Conservation (phyloP, 2,797 vertebrate genomes). For the Amphiprion clarkii region DNA sequence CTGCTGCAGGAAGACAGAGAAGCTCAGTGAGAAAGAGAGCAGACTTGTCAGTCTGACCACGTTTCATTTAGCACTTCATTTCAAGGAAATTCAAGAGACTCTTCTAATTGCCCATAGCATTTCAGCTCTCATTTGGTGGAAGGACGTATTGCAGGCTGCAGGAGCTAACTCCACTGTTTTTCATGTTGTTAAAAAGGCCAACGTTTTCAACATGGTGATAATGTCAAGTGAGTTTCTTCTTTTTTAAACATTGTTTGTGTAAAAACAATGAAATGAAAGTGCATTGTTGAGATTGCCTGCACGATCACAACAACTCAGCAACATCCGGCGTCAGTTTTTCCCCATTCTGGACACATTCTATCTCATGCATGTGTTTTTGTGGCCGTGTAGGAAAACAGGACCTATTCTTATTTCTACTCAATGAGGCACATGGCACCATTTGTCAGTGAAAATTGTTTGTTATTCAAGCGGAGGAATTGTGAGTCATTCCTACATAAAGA, state of each 20-base stretch:
- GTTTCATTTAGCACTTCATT: constrained; percentile 81
- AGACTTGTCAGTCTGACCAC: constrained; percentile 81
- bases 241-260: constrained; percentile 32
- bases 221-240: constrained; percentile 57
- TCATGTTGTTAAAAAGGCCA: constrained; percentile 67
- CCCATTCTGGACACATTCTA: constrained; percentile 21
- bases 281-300: constrained; percentile 20
- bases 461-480: constrained; percentile 69
- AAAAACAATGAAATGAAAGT: constrained; percentile 4
- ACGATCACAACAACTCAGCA: constrained; percentile 20
- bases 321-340: constrained; percentile 17
- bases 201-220: constrained; percentile 56
- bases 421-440: constrained; percentile 65
- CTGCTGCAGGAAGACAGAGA: constrained; percentile 67
- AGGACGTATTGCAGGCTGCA: constrained; percentile 62
- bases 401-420: constrained; percentile 52
- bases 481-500: constrained; percentile 76
- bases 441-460: constrained; percentile 69
- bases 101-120: constrained; percentile 79
- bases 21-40: constrained; percentile 67
- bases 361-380: constrained; percentile 49
- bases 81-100: constrained; percentile 81
- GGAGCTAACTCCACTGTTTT: constrained; percentile 60
- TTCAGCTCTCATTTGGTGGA: constrained; percentile 66
- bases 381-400: constrained; percentile 61